Percentiles rank a stretch among this genome's conserved stretches.
Conservation (phyloP, 2,113 vertebrate species). For the Panthera tigris region DNA sequence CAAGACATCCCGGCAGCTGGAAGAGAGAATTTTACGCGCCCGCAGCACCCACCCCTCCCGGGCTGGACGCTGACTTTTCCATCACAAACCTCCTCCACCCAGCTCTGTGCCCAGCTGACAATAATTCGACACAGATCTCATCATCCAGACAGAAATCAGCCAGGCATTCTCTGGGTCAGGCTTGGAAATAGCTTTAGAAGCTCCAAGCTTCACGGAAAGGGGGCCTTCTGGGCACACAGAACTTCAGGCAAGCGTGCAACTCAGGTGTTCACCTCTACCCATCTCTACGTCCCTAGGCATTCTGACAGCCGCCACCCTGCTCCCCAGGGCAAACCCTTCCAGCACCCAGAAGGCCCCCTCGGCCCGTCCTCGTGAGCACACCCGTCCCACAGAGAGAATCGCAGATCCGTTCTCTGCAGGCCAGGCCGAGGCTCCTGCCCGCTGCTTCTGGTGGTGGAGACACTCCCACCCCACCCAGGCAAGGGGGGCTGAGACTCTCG, state of each 20-base stretch:
- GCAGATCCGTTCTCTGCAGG: neutral
- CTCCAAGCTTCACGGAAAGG: neutral
- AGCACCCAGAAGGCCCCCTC: neutral
- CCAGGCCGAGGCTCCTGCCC: no score
- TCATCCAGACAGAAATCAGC: neutral
- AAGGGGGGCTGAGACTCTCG: neutral
- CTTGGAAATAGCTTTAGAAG: fast-evolving
- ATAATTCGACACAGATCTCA: fast-evolving
- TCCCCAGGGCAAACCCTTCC: no score
- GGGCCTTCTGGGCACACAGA: neutral
- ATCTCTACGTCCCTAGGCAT: neutral
- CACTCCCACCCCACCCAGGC: neutral
- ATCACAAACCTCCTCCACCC: fast-evolving
- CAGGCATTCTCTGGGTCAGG: neutral
- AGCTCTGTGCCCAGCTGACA: neutral
- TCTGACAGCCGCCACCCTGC: fast-evolving
- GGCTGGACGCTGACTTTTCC: neutral
- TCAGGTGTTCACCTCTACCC: no score
- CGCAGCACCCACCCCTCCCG: no score
- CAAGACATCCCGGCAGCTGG: neutral
- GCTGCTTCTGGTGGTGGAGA: neutral
- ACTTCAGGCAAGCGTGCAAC: no score
- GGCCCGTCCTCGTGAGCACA: fast-evolving
- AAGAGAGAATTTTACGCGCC: no score
- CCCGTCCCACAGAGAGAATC: neutral